These are phyloP conservation scores for Petrophora chlorosata DNA, from an alignment of 2,888 invertebrate genomes.

Conservation along the genomic window DNA sequence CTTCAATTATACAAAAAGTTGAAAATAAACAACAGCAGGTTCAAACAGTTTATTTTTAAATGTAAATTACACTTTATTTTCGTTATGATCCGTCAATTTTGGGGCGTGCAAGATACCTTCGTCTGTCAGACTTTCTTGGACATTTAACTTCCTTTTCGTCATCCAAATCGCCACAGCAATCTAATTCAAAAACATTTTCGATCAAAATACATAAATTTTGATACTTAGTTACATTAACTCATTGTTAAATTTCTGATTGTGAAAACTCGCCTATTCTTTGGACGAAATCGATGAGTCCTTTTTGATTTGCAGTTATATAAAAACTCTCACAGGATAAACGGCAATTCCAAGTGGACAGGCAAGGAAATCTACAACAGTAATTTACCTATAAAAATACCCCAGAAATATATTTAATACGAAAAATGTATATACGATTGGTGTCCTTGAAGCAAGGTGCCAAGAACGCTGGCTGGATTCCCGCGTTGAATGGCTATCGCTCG, in stretches of 20 bases:
- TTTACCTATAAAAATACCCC: neutral
- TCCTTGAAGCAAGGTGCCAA: too few species aligned
- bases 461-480: too few species aligned
- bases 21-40: too few species aligned
- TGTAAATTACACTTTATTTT: neutral
- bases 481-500: too few species aligned
- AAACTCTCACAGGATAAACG: constrained; percentile 58
- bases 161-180: constrained; percentile 46
- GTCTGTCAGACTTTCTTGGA: constrained; percentile 53
- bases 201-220: constrained; percentile 20
- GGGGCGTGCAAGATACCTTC: constrained; percentile 51
- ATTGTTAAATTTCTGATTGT: constrained; percentile 46
- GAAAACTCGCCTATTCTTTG: constrained; percentile 72
- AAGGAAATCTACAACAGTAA: constrained; percentile 52
- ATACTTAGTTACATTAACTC: neutral
- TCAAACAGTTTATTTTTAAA: too few species aligned
- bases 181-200: constrained; percentile 51
- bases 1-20: too few species aligned
- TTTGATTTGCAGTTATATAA: constrained; percentile 61
- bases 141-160: constrained; percentile 52
- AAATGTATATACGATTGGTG: too few species aligned
- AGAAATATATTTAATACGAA: neutral
- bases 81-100: too few species aligned
- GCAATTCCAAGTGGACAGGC: constrained; percentile 55
- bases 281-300: constrained; percentile 62